Percentiles rank a stretch among this genome's conserved stretches.
Conservation (phyloP, 2,797 vertebrate genomes). For the Platalea minor region DNA sequence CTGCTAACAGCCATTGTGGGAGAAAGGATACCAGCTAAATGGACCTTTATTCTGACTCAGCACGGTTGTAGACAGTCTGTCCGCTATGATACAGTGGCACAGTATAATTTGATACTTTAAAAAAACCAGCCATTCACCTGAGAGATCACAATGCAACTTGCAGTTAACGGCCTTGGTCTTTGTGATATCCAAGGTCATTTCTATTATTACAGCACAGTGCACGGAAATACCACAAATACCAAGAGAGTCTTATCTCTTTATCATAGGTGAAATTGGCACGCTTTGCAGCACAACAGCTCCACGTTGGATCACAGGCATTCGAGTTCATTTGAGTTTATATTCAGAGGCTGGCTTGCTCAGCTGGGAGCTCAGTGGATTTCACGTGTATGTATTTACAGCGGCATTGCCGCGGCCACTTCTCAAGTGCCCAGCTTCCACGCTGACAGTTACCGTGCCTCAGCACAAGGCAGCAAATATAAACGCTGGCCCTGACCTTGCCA, state of each 20-base stretch:
- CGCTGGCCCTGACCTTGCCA: background rate
- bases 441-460: background rate
- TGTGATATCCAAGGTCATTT: slow-evolving; percentile 53
- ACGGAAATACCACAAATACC: slow-evolving; percentile 63
- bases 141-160: background rate
- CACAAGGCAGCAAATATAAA: background rate
- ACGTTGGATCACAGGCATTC: background rate
- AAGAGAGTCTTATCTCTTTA: slow-evolving; percentile 49
- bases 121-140: slow-evolving; percentile 29
- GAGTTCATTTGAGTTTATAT: background rate
- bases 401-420: background rate
- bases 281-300: background rate
- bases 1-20: background rate
- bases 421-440: background rate
- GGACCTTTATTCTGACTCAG: slow-evolving; percentile 49
- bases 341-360: background rate
- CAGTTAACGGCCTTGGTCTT: background rate
- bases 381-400: accelerated
- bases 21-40: background rate
- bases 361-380: background rate
- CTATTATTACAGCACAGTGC: slow-evolving; percentile 58
- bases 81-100: background rate
- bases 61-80: background rate
- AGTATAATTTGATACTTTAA: background rate
- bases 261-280: slow-evolving; percentile 53